phyloP scores from a whole-genome alignment of 2,797 vertebrate genomes.

The Poeciliopsis presidionis region DNA sequence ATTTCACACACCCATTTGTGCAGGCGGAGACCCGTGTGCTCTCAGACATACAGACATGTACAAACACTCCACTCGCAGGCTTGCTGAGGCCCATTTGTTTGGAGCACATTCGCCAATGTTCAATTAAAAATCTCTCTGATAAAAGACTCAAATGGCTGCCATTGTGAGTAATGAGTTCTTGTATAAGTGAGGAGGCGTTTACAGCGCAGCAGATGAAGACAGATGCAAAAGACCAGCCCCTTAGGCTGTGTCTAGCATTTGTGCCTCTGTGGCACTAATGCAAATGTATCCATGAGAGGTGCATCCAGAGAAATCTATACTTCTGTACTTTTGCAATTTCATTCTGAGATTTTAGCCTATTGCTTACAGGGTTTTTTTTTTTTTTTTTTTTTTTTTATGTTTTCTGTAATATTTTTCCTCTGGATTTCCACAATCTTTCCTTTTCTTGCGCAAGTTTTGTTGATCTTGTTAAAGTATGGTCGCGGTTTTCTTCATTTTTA shows the following conservation, averaged over 20 bases:
- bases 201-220: slow-evolving; percentile 77
- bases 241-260: slow-evolving; percentile 59
- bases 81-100: slow-evolving; percentile 67
- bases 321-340: neutral
- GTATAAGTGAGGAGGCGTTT: slow-evolving; percentile 79
- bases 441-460: neutral
- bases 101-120: slow-evolving; percentile 74
- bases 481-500: neutral
- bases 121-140: slow-evolving; percentile 79
- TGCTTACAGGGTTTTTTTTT: neutral
- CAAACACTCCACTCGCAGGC: slow-evolving; percentile 43
- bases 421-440: neutral
- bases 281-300: slow-evolving; percentile 53
- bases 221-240: slow-evolving; percentile 69
- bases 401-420: neutral
- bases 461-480: neutral
- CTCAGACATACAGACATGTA: slow-evolving; percentile 23
- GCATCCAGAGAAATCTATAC: slow-evolving; percentile 24
- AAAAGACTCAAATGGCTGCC: slow-evolving; percentile 79
- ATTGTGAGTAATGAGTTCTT: slow-evolving; percentile 79
- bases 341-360: neutral
- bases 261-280: slow-evolving; percentile 64
- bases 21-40: slow-evolving; percentile 25
- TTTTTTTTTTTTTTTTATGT: neutral
- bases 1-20: slow-evolving; percentile 41